Evolutionary conservation across 1,140 invertebrate genomes (phyloP).

Genomic region (Colletes latitarsis): DNA sequence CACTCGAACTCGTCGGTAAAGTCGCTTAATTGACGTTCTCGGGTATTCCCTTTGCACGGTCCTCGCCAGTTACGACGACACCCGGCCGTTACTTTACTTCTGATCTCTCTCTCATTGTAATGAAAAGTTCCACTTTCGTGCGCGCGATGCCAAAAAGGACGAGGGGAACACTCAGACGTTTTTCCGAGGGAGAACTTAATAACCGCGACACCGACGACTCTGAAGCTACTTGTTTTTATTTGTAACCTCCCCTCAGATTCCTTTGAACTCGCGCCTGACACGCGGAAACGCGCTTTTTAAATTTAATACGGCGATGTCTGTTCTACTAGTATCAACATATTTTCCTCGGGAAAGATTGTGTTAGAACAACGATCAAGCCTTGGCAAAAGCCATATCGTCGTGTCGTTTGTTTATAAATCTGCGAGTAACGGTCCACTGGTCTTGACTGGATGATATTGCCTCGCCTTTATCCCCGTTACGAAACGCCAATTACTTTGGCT

Average conservation of each 20-base stretch:
- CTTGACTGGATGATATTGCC: no score
- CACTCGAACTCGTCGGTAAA: slow-evolving; percentile 38
- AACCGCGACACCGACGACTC: not conserved
- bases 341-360: no score
- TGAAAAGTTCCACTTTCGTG: slow-evolving; percentile 29
- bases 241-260: no score
- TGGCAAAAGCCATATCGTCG: no score
- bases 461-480: not conserved
- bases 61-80: slow-evolving; percentile 18
- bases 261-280: slow-evolving; percentile 4
- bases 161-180: slow-evolving; percentile 22
- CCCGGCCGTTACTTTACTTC: slow-evolving; percentile 42
- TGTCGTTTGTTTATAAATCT: no score
- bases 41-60: slow-evolving; percentile 14
- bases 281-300: not conserved
- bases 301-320: no score
- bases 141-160: not conserved
- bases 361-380: no score
- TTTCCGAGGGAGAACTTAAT: not conserved
- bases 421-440: no score
- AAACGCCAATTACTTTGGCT: not conserved
- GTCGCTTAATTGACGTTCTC: slow-evolving; percentile 59
- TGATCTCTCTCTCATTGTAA: slow-evolving; percentile 20
- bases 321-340: no score
- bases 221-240: slow-evolving; percentile 1